Conservation (phyloP, 2,888 invertebrate species). For the Eupithecia pulchellata region DNA sequence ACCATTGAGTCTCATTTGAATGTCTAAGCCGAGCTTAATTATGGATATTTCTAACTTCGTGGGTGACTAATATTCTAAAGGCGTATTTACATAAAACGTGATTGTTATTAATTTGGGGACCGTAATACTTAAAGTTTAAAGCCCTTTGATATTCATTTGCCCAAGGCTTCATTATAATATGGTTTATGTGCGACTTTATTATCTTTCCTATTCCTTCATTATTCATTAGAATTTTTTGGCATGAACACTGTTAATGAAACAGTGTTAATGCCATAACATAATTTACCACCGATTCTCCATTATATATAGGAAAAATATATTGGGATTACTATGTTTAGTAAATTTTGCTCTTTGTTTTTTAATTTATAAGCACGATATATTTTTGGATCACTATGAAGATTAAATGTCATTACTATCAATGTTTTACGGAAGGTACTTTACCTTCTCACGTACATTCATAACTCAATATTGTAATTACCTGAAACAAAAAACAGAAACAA, state of each 20-base stretch:
- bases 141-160: slow-evolving; percentile 30
- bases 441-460: background rate
- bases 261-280: background rate
- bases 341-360: no score
- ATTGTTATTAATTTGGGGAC: slow-evolving; percentile 42
- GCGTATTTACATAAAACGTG: slow-evolving; percentile 46
- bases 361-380: no score
- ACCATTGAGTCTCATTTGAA: slow-evolving; percentile 47
- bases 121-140: slow-evolving; percentile 20
- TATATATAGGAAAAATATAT: no score
- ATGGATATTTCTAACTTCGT: slow-evolving; percentile 46
- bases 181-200: background rate
- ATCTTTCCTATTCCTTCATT: background rate
- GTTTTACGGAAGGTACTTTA: background rate
- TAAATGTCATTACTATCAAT: no score
- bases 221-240: background rate
- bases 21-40: slow-evolving; percentile 49
- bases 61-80: slow-evolving; percentile 45
- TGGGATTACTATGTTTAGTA: no score
- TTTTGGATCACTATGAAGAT: no score
- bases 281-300: no score
- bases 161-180: slow-evolving; percentile 1
- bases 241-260: background rate
- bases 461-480: background rate
- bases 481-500: background rate